Conservation (phyloP, 2,113 vertebrate genomes). For the Alexandromys fortis region DNA sequence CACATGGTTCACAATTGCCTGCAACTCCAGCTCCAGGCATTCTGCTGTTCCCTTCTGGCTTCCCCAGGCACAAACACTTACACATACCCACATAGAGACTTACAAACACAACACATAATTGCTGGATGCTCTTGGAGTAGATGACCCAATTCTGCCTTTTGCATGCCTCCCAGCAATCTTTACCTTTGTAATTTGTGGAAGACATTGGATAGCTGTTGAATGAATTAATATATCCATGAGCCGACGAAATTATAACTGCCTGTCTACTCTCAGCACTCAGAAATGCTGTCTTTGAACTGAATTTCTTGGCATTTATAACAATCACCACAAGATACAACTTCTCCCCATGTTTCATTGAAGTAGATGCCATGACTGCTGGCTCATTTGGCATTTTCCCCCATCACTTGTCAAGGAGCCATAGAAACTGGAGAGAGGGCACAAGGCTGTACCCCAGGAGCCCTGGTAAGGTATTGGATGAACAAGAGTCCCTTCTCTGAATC, state of each 20-base stretch:
- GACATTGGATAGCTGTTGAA: not conserved
- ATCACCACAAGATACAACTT: not conserved
- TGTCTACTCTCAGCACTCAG: not conserved
- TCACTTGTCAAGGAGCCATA: not conserved
- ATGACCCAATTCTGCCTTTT: not conserved
- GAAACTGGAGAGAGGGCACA: not conserved
- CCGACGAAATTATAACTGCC: not conserved
- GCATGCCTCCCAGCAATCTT: not conserved
- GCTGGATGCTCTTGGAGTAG: not conserved
- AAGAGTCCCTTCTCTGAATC: not conserved
- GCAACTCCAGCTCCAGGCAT: not conserved
- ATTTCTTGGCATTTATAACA: not conserved
- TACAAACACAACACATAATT: not conserved
- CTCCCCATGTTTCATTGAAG: not conserved
- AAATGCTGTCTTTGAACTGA: not conserved
- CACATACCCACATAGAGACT: not conserved
- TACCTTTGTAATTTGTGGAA: not conserved
- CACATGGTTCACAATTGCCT: not conserved
- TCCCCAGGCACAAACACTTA: not conserved
- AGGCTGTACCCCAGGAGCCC: not conserved
- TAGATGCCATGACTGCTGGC: not conserved
- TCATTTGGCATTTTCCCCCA: too few species aligned
- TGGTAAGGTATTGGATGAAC: not conserved
- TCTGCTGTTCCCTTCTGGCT: not conserved
- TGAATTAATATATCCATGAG: not conserved